phyloP scores from a whole-genome alignment of 2,797 vertebrate species.

The Periophthalmus magnuspinnatus region DNA sequence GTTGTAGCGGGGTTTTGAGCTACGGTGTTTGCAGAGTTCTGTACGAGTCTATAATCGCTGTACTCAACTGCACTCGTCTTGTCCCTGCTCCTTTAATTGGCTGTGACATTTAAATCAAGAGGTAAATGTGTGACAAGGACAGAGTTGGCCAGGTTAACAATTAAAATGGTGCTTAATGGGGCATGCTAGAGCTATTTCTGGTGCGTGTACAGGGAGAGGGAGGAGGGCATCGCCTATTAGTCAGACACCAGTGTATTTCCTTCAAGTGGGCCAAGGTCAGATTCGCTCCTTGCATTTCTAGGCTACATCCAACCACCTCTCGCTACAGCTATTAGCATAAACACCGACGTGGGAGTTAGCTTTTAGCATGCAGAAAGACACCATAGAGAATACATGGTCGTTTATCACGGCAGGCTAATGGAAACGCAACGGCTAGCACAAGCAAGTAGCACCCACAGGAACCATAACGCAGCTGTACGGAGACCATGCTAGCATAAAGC shows the following conservation, averaged over 20 bases:
- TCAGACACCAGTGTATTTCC: slow-evolving; percentile 63
- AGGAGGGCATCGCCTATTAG: slow-evolving; percentile 66
- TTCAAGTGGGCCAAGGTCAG: slow-evolving; percentile 77
- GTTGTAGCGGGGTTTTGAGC: neutral
- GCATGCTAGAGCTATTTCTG: slow-evolving; percentile 69
- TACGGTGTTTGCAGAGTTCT: neutral
- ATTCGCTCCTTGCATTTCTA: slow-evolving; percentile 56
- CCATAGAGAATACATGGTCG: slow-evolving; percentile 44
- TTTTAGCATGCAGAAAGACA: slow-evolving; percentile 63
- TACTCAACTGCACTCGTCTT: slow-evolving; percentile 32
- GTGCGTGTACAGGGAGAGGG: slow-evolving; percentile 70
- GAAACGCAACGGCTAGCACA: slow-evolving; percentile 35
- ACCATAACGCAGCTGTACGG: slow-evolving; percentile 45
- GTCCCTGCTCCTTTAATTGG: slow-evolving; percentile 60
- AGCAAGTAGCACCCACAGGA: slow-evolving; percentile 45
- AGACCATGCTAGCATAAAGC: slow-evolving; percentile 26
- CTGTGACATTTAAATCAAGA: slow-evolving; percentile 72
- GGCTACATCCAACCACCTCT: slow-evolving; percentile 46
- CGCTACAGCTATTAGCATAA: slow-evolving; percentile 66
- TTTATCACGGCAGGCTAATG: slow-evolving; percentile 53
- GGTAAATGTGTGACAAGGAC: slow-evolving; percentile 77
- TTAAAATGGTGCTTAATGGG: slow-evolving; percentile 75
- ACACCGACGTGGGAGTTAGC: slow-evolving; percentile 61
- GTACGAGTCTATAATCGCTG: slow-evolving; percentile 10
- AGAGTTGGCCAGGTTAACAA: slow-evolving; percentile 68